Evolutionary conservation across 2,888 invertebrate genomes (phyloP), one percentile per base, ranked within the genome.

Genomic region (Eristalinus aeneus): DNA sequence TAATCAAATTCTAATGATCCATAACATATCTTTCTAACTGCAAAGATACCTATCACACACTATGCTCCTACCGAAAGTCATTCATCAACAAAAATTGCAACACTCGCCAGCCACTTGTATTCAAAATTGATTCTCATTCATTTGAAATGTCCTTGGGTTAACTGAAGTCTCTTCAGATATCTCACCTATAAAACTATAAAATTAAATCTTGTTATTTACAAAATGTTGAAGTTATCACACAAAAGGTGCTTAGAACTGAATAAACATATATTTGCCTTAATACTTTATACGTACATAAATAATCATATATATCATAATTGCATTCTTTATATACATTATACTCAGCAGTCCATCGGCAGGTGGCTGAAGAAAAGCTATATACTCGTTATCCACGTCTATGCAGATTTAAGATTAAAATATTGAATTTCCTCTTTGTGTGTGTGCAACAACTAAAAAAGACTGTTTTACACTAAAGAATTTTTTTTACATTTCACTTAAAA

Each of bases 391-490:
- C 64, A 75, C 71, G 56, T 63, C 68, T 81, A 58, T 63, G 68
- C 72, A 73, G 64, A 75, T 65, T 63, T 46, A 39, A 10, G 31
- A 32, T 58, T 22, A 53, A 5, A 34, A 56, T 36, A 58, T 63
- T 54, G 27, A 72, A 65, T 69, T 56, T 71, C 72, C 82, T 78
- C 71, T 86, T 65, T 82, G 77, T 78, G 71, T 78, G 82, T 74
- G 74, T 76, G 78, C 46, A 69, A 68, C 67, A 71, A 69, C 78
- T 76, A 53, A 11, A 85, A 86, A 86, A 86, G 86, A 86, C 86
- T 86, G 86, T 63, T 86, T 77, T 74, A 78, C 77, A 86, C 82
- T 86, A 86, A 86, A 86, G 86, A 82, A 74, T 58, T 67, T 60
- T 39, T 27, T 56, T 20, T 69, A 67, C 39, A n/a, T 74, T 69